Evolutionary conservation across 2,113 vertebrate genomes (phyloP).

Genomic region (Podarcis muralis): DNA sequence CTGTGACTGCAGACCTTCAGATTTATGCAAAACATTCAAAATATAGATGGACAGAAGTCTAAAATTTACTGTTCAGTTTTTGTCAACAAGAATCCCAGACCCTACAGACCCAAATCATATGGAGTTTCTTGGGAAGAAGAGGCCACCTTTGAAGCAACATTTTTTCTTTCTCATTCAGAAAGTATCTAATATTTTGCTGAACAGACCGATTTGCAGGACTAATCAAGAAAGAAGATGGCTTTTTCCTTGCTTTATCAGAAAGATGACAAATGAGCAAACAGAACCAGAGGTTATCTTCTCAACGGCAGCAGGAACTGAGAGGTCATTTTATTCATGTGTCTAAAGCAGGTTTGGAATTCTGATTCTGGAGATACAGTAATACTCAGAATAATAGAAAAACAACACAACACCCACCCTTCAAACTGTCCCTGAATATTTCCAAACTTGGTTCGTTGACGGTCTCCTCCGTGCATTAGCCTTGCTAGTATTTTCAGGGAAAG

Average conservation of each 20-base stretch:
- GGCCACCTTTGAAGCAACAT: background rate
- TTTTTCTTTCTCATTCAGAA: background rate
- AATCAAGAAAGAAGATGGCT: background rate
- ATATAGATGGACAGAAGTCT: background rate
- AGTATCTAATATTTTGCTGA: background rate
- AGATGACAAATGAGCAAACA: background rate
- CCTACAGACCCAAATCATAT: background rate
- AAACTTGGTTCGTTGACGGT: conserved; percentile 62
- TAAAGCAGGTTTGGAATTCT: conserved; percentile 53
- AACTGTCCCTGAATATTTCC: conserved; percentile 58
- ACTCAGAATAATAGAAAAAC: conserved; percentile 58
- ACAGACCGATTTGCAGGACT: background rate
- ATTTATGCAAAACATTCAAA: background rate
- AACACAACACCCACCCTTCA: conserved; percentile 34
- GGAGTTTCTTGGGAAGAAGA: background rate
- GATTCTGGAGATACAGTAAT: conserved; percentile 46
- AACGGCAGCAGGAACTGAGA: background rate
- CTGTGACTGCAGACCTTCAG: background rate
- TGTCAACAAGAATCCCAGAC: background rate
- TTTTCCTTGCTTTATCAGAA: background rate
- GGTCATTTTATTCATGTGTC: conserved; percentile 41
- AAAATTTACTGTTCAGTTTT: background rate
- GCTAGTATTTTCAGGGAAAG: conserved; percentile 79
- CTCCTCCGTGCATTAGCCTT: conserved; percentile 76
- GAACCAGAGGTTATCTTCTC: background rate